Evolutionary conservation across 23 tunicate species (phyloP), one percentile per base, ranked within the genome.

Genomic region (Halocynthia aurantium): DNA sequence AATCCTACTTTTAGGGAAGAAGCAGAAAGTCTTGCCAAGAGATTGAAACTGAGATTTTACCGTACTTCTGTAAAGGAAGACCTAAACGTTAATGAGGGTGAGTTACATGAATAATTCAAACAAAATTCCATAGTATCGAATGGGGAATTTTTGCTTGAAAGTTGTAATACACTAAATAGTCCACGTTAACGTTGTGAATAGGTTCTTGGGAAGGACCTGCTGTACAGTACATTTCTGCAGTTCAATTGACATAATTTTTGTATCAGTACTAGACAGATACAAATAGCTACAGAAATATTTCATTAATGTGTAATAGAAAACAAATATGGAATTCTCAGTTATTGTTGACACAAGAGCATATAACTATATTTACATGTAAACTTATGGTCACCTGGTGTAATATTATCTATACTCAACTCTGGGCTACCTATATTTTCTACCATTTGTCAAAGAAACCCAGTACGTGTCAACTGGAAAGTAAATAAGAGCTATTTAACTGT

Each of bases 11-110:
- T 15, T 63, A 85, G 89, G 52, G 89, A 84, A 7, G 96, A 90
- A 84, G 96, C 89, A 40, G 96, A 90, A 0, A 53, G 70, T 20
- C 70, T 90, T 68, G 96, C 96, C 51, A 90, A 90, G 76, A 75
- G 69, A 70, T 66, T 90, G 69, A 90, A 90, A 61, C 67, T 90
- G 51, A 50, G 96, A 17, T 90, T 90, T 84, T 90, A 90, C 65
- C 78, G 96, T 67, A 90, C 96, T 52, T 84, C 89, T 63, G 96
- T 90, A 13, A 84, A 90, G 66, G 96, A 90, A 90, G 81, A 84
- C 72, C 76, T 90, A 52, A 90, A 90, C 84, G 82, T 90, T 40
- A 81, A 76, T 76, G 86, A 90, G 76, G 89, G 89, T 85, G 65
- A 72, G 55, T 62, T 12, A 49, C 61, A 11, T 68, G 2, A 20